Conservation (phyloP, 2,113 vertebrate species). For the Macroglossus sobrinus region DNA sequence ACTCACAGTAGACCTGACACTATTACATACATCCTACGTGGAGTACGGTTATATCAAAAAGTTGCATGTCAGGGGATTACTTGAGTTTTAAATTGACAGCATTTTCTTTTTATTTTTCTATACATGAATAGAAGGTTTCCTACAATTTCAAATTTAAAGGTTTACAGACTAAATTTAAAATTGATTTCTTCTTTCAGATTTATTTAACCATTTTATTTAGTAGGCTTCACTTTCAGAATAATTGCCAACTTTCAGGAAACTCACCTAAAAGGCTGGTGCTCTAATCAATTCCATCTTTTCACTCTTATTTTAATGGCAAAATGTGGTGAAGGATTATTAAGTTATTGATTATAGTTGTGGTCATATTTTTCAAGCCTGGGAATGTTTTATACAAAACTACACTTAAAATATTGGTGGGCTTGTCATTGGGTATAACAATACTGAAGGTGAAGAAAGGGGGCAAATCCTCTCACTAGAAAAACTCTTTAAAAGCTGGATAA, state of each 20-base stretch:
- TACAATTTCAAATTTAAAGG: not conserved
- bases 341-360: not conserved
- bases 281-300: not conserved
- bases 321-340: conserved; percentile 55
- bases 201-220: not conserved
- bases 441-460: conserved; percentile 35
- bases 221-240: not conserved
- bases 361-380: not conserved
- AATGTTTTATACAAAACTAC: conserved; percentile 43
- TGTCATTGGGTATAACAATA: conserved; percentile 36
- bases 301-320: conserved; percentile 42
- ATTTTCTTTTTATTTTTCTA: not conserved
- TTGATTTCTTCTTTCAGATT: not conserved
- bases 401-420: not conserved
- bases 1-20: not conserved
- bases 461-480: conserved; percentile 56
- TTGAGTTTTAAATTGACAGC: not conserved
- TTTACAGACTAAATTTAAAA: not conserved
- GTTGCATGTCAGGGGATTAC: not conserved
- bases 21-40: rapidly evolving
- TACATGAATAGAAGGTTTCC: not conserved
- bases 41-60: not conserved
- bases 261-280: not conserved
- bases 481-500: conserved; percentile 82
- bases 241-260: not conserved